Evolutionary conservation across 2,797 vertebrate genomes (phyloP), one percentile per base, ranked within the genome.

Genomic region (Muscicapa comitata): DNA sequence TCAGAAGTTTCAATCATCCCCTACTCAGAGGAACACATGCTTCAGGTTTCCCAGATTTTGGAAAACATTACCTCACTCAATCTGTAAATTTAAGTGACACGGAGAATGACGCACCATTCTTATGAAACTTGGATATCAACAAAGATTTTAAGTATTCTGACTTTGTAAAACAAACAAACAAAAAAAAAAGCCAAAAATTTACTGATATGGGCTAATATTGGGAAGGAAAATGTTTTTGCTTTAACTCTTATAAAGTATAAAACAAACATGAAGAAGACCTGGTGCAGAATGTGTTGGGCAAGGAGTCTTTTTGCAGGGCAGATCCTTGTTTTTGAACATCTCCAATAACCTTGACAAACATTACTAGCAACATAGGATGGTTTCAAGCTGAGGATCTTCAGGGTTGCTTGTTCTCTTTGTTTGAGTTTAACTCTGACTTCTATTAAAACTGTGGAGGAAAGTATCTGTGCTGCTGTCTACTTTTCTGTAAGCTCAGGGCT

Each of bases 71-170:
- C 21, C 7, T 17, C 5, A 2, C 14, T 37, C 21, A 37, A 11
- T 10, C 17, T 65, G 5, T 10, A 37, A 26, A 10, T 73, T 79
- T 42, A 58, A 16, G 4, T 53, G 38, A 29, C 17, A 31, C 4
- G 5, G 38, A 38, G 45, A 66, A 26, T 10, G 11, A 7, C 13
- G 24, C 0, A 0, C 1, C 0, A 1, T 53, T 53, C 5, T 51
- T 55, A 43, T 6, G 17, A 61, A 85, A 77, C 9, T 2, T n/a
- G 21, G 24, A 3, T 5, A 55, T 11, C 18, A 51, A 16, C 14
- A 24, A 66, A 73, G 26, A 25, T 33, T 65, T 75, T 20, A 76
- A 35, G 6, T 1, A 7, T 48, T 45, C 3, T 67, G 15, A 43
- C 2, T 24, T 19, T 15, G 2, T 51, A 9, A 4, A n/a, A 47